Evolutionary conservation across 2,888 invertebrate genomes (phyloP), one percentile per base, ranked within the genome.

Genomic region (Apamea anceps): DNA sequence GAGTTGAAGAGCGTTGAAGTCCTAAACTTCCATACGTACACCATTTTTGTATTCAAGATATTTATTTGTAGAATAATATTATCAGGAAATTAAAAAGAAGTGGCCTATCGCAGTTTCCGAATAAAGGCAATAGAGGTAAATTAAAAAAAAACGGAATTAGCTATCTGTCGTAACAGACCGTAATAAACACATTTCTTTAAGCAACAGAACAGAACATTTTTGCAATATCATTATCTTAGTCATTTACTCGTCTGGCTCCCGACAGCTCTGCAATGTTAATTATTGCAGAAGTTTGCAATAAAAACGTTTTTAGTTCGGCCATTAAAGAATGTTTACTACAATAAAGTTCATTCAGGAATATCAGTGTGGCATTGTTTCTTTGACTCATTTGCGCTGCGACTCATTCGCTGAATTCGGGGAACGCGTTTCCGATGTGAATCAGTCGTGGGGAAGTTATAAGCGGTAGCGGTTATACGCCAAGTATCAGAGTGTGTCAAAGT

Each of bases 281-380:
- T 74, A 37, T 28, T 57, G 37, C n/a, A 42, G n/a, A 15, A 51
- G 25, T 42, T 62, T 54, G 65, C 57, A 79, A 85, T 85, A 85
- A 85, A 85, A 80, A 45, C 75, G 63, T 54, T 77, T 81, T 79
- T 77, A 80, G 51, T 66, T 45, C 62, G 42, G 57, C 25, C 83
- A 80, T 84, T 75, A 84, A 72, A 13, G 21, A 77, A 65, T 84
- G 77, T 86, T 86, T 77, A 81, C 78, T 13, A 73, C 82, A 82
- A 79, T 86, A 77, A 63, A 71, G 60, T 87, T 78, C 88, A 87
- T 88, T 88, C 72, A 88, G 71, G 12, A 85, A 80, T 85, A 73
- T 72, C n/a, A n/a, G 74, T 76, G 73, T 32, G 25, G 72, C 65
- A 72, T 88, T 88, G 85, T 85, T 88, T 81, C 57, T 67, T 65